A percentile compares a stretch with the other conserved stretches of the same genome.
phyloP scores from a whole-genome alignment of 2,113 vertebrate genomes.

The Pleuronectes platessa region DNA sequence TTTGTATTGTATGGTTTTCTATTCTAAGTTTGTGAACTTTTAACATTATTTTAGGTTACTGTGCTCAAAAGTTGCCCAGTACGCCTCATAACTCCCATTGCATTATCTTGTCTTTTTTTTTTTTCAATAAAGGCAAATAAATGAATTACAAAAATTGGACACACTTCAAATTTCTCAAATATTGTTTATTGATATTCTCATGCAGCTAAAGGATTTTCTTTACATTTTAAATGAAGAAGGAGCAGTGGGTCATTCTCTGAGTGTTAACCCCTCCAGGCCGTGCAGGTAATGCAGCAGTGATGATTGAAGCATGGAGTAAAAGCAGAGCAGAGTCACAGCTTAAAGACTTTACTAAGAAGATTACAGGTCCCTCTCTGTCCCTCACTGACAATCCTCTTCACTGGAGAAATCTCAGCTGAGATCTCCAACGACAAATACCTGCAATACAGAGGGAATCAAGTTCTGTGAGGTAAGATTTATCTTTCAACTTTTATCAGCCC shows the following conservation, averaged over 20 bases:
- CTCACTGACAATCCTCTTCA: constrained; percentile 67
- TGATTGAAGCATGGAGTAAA: constrained; percentile 29
- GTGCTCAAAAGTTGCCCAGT: too few species aligned
- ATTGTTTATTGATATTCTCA: too few species aligned
- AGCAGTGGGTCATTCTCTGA: neutral
- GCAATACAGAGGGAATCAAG: neutral
- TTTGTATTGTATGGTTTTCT: neutral
- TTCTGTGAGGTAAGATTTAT: constrained; percentile 57
- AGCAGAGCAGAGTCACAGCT: constrained; percentile 56
- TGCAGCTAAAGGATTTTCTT: too few species aligned
- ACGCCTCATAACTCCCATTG: too few species aligned
- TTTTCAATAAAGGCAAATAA: too few species aligned
- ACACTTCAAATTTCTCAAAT: too few species aligned
- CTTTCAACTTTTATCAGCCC: neutral
- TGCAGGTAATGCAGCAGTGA: constrained; percentile 28
- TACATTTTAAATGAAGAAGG: neutral
- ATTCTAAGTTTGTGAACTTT: too few species aligned
- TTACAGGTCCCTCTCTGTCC: constrained; percentile 64
- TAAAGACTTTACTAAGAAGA: constrained; percentile 77
- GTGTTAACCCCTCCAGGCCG: neutral
- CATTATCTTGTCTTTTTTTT: too few species aligned
- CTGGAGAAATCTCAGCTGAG: constrained; percentile 39
- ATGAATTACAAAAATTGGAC: too few species aligned
- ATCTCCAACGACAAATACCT: constrained; percentile 28
- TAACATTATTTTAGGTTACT: too few species aligned